Conservation (phyloP, 2,113 vertebrate genomes). For the Psophia crepitans region DNA sequence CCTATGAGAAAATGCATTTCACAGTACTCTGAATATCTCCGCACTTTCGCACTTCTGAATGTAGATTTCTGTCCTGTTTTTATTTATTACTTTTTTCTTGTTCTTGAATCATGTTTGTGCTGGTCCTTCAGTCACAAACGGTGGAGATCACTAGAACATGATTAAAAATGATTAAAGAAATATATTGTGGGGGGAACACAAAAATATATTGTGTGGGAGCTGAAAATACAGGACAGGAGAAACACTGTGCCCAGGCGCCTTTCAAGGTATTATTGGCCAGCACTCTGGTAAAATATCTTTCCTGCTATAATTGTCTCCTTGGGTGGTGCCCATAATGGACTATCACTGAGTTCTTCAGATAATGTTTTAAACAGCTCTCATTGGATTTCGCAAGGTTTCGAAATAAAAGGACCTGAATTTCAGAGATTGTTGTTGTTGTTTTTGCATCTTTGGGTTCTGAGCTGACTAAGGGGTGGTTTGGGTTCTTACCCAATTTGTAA, state of each 20-base stretch:
- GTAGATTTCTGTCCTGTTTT: neutral
- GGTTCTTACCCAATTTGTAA: neutral
- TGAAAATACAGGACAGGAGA: neutral
- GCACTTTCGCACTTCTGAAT: neutral
- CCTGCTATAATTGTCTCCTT: neutral
- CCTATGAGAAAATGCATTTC: neutral
- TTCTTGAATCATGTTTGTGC: neutral
- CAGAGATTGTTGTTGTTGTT: neutral
- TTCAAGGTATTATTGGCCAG: neutral
- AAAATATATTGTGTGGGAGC: too few relatives aligned
- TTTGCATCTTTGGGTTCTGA: neutral
- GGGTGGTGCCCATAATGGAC: neutral
- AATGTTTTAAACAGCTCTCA: neutral
- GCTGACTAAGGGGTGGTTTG: neutral
- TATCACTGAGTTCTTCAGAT: neutral
- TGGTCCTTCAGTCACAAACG: neutral
- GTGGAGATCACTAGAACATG: neutral
- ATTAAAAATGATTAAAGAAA: conserved; percentile 53
- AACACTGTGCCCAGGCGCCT: neutral
- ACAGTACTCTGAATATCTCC: neutral
- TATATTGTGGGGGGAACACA: neutral
- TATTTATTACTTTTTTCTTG: neutral
- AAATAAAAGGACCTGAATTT: neutral
- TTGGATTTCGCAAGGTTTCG: neutral
- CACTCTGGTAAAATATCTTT: neutral